Evolutionary conservation across 2,888 invertebrate genomes (phyloP).

Genomic region (Lepidochitona cinerea): DNA sequence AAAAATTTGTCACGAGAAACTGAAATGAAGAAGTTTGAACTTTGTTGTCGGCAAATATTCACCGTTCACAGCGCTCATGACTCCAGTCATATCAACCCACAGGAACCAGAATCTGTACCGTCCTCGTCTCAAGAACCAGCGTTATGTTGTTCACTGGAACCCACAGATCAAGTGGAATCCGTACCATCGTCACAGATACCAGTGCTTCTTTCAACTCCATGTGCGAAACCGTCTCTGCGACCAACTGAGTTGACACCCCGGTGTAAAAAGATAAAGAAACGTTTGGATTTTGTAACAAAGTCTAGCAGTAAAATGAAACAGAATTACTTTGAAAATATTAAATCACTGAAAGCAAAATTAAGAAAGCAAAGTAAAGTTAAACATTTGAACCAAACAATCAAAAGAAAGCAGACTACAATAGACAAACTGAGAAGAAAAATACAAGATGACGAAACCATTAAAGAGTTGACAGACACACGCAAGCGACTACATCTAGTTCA

Average conservation of each 20-base stretch:
- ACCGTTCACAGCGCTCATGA: not conserved
- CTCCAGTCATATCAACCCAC: not conserved
- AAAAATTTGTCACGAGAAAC: not conserved
- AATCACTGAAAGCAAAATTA: not conserved
- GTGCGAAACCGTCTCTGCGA: not conserved
- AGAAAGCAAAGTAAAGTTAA: not conserved
- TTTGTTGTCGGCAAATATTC: not conserved
- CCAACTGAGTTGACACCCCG: slow-evolving; percentile 4
- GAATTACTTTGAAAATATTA: not conserved
- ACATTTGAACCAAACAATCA: not conserved
- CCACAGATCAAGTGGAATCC: not conserved
- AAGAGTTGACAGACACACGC: not conserved
- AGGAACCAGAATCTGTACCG: not conserved
- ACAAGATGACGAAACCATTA: not conserved
- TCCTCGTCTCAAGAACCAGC: too few relatives aligned
- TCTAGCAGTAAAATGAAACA: not conserved
- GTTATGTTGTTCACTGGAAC: not conserved
- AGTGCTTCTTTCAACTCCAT: not conserved
- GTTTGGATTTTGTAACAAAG: not conserved
- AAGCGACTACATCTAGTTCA: not conserved
- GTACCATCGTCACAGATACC: not conserved
- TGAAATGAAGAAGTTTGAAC: slow-evolving; percentile 4
- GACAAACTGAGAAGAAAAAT: not conserved
- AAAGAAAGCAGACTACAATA: slow-evolving; percentile 5
- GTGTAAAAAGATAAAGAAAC: not conserved